A percentile compares a stretch with the other conserved stretches of the same genome.
Evolutionary conservation across 64 coral and sea anemone genomes (phyloP).

Genomic region (Platygyra sinensis): DNA sequence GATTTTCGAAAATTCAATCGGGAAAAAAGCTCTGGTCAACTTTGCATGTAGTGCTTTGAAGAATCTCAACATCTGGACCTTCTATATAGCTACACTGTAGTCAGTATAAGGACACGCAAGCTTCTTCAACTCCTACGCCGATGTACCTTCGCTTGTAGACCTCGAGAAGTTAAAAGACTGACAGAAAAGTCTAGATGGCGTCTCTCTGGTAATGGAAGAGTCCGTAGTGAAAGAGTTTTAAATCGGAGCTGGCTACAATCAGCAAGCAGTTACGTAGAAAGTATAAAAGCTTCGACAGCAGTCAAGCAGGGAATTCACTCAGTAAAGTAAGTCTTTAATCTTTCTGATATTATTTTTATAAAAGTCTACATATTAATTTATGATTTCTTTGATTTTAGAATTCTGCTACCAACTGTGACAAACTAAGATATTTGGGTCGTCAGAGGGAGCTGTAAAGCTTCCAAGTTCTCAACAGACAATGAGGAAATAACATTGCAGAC

Average conservation of each 20-base stretch:
- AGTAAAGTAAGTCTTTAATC: conserved; percentile 13
- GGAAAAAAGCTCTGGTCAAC: conserved; percentile 28
- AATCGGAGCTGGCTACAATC: conserved; percentile 28
- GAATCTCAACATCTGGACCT: neutral
- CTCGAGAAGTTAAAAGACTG: conserved; percentile 54
- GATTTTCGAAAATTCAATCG: neutral
- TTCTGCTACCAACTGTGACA: conserved; percentile 27
- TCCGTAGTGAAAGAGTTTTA: conserved; percentile 52
- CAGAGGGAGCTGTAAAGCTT: conserved; percentile 40
- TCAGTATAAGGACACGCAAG: neutral
- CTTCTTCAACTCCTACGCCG: neutral
- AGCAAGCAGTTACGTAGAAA: conserved; percentile 40
- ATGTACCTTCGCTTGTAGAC: too few species aligned
- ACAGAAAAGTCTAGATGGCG: too few species aligned
- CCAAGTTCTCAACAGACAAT: conserved; percentile 44
- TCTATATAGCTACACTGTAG: neutral
- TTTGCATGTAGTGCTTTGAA: conserved; percentile 13
- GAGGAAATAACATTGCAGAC: conserved; percentile 48
- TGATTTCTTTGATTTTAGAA: conserved; percentile 7
- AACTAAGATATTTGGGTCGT: conserved; percentile 31
- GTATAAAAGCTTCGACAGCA: conserved; percentile 62
- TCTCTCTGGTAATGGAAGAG: conserved; percentile 68
- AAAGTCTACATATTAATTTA: too few species aligned
- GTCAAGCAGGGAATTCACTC: conserved; percentile 45
- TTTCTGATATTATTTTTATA: conserved; percentile 18